Percentiles rank a stretch among this genome's conserved stretches.
These are phyloP conservation scores for Seriola rivoliana DNA, from an alignment of 2,113 vertebrate genomes.

Conservation along the genomic window DNA sequence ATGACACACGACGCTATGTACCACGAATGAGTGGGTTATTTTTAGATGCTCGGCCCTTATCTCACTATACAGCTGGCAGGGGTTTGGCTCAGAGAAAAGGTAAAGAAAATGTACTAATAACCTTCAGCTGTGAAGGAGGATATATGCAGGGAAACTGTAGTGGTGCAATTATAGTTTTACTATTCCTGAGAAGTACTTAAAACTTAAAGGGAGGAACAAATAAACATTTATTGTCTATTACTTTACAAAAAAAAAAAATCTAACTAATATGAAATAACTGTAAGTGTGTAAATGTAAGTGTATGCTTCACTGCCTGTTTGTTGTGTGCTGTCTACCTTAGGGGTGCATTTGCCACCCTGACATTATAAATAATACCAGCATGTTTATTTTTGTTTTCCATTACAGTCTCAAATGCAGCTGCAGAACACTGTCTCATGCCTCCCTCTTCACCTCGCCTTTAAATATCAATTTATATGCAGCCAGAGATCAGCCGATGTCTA, in stretches of 20 bases:
- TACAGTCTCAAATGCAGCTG: constrained; percentile 47
- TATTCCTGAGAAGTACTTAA: background rate
- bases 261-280: background rate
- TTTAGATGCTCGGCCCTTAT: constrained; percentile 76
- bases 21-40: constrained; percentile 60
- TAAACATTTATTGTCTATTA: constrained; percentile 16
- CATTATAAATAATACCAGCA: constrained; percentile 51
- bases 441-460: constrained; percentile 49
- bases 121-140: constrained; percentile 59
- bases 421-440: constrained; percentile 33
- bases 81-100: constrained; percentile 63
- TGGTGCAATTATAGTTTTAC: constrained; percentile 12
- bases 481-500: constrained; percentile 34
- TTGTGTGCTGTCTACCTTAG: background rate
- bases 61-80: constrained; percentile 70
- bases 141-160: background rate
- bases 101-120: constrained; percentile 69
- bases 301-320: background rate
- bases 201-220: background rate
- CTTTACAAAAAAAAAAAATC: constrained; percentile 1
- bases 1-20: constrained; percentile 62
- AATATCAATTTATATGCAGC: constrained; percentile 74
- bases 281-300: background rate
- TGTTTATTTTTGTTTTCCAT: constrained; percentile 70
- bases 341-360: constrained; percentile 9